Evolutionary conservation across 2,113 vertebrate species (phyloP).

Genomic region (Galbula dea): DNA sequence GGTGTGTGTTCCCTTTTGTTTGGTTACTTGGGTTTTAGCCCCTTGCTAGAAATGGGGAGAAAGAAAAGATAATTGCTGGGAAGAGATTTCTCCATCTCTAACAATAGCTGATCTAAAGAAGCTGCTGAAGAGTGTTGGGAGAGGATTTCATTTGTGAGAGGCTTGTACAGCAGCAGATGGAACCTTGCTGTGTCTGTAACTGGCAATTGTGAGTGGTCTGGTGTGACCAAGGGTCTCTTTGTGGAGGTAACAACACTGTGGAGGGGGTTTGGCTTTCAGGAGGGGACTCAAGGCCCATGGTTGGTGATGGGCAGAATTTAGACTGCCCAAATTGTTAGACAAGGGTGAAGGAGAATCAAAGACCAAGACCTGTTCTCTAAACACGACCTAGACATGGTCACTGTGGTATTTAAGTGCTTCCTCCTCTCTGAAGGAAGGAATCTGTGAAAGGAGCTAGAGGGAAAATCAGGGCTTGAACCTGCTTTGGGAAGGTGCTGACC

Average conservation of each 20-base stretch:
- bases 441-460: neutral
- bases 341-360: neutral
- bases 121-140: neutral
- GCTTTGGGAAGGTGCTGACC: neutral
- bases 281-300: accelerated
- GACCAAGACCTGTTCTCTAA: neutral
- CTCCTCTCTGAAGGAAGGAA: neutral
- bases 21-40: neutral
- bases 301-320: neutral
- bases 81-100: neutral
- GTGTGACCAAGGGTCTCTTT: neutral
- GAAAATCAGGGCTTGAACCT: neutral
- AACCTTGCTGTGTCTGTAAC: neutral
- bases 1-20: neutral
- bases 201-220: neutral
- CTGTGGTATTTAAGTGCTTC: neutral
- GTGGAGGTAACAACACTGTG: neutral
- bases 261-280: neutral
- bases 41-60: neutral
- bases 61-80: neutral
- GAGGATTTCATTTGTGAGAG: neutral
- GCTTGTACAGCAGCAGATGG: neutral
- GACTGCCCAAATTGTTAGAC: neutral
- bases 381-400: neutral
- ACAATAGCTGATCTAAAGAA: neutral